Evolutionary conservation across 2,888 invertebrate species (phyloP), one percentile per base, ranked within the genome.

Genomic region (Spilosoma lubricipeda): DNA sequence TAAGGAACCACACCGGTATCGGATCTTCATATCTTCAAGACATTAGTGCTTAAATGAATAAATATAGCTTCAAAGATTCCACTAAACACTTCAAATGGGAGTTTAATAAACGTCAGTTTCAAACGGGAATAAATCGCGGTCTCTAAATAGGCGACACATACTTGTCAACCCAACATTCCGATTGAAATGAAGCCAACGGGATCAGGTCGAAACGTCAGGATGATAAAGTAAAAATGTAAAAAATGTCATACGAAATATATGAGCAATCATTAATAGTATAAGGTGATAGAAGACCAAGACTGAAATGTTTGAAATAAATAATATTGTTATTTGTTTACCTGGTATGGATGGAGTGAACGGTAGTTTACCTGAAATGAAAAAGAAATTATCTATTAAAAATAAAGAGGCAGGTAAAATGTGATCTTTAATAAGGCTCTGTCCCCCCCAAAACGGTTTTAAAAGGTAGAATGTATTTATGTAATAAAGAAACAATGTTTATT

Each of bases 331-430:
- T 5, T 27, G 2, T 27, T 63, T 73, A 76, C 76, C 76, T 74
- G 77, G 77, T 30, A 30, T 1, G 2, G 30, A 4, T 20, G 67
- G 30, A 0, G 9, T 8, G n/a, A n/a, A 56, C 9, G 82, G 79
- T 23, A 18, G n/a, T 2, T 77, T 77, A 20, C 78, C 77, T 20
- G 15, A 71, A 77, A 80, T n/a, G 20, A n/a, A n/a, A n/a, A n/a
- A n/a, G n/a, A n/a, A n/a, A n/a, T n/a, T n/a, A n/a, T n/a, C n/a
- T n/a, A n/a, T n/a, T n/a, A n/a, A n/a, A n/a, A n/a, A n/a, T n/a
- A n/a, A n/a, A n/a, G 5, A 52, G 23, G 52, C 36, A 39, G 45
- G 45, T 3, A 45, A 45, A 45, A 56, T 11, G 11, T 11, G 39
- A 9, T 39, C 9, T 39, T 39, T 11, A 39, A 11, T 39, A 39